These are phyloP conservation scores for Protomyctophum bolini DNA, from an alignment of 2,113 vertebrate species.

Conservation along the genomic window DNA sequence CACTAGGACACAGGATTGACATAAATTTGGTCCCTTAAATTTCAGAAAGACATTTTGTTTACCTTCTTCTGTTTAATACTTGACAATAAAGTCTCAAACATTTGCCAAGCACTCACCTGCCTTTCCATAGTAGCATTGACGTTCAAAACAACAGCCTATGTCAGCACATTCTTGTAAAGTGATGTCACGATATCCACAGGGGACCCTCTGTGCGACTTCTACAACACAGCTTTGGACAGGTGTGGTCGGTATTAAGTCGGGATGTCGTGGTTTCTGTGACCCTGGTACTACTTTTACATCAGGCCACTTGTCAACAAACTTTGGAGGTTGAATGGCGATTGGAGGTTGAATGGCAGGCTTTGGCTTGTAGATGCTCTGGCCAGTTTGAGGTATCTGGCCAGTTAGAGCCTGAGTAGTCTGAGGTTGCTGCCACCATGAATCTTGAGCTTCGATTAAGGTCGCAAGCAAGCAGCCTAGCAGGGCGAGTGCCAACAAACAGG, in stretches of 20 bases:
- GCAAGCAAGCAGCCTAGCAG: conserved; percentile 41
- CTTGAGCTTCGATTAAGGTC: conserved; percentile 35
- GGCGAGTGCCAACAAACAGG: conserved; percentile 37
- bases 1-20: no score
- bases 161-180: conserved; percentile 32
- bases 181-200: conserved; percentile 46
- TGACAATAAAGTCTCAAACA: no score
- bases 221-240: conserved; percentile 36
- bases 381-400: no score
- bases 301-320: no score
- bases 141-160: conserved; percentile 62
- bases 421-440: no score
- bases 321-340: no score
- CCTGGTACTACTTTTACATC: no score
- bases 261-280: no score
- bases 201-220: conserved; percentile 15
- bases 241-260: not conserved
- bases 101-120: conserved; percentile 51
- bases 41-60: no score
- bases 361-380: not conserved
- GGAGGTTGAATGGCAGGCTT: not conserved
- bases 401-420: not conserved
- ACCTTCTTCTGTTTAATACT: no score
- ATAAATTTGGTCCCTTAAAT: no score
- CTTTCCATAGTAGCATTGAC: conserved; percentile 64